Base-by-base conservation (phyloP, 2,113 vertebrate species). In the Geococcyx californianus region DNA sequence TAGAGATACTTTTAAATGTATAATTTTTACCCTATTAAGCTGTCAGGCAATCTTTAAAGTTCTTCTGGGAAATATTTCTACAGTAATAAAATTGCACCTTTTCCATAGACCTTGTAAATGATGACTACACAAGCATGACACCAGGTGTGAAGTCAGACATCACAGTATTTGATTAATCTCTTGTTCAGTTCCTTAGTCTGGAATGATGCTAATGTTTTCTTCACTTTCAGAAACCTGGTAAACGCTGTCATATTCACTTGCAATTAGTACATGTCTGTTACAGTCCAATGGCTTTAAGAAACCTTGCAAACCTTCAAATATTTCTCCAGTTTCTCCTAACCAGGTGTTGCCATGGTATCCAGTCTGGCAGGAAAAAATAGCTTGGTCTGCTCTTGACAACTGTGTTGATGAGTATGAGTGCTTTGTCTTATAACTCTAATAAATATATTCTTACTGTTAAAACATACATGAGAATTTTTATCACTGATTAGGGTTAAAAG, bases 201-300 rank as follows among this genome's bases (percentile, higher is more conserved):
- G 69, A 97, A 97, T 95, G 90, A 94, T 95, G 93, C 44, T 97
- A 80, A 94, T 81, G 84, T 91, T 97, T 97, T 87, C 36, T 70
- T 93, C 76, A 80, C 63, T 78, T 85, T 93, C 94, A 94, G 88
- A 94, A 91, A 97, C 92, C 62, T 88, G 63, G 67, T 94, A 78
- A 59, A 76, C 96, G 92, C 96, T 98, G 97, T 98, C 98, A 98
- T 84, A 98, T 95, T 94, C 84, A 85, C 95, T 98, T 93, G 94
- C 97, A 98, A 98, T 98, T 98, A 98, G 98, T 97, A 95, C 86
- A 91, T 96, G 94, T 97, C 97, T 96, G 96, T 97, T 98, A 96
- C 95, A 98, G 97, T 89, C 96, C 96, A 98, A 92, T 87, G 91
- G 79, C 74, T 97, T 94, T 80, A 95, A 96, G 94, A 97, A 94